phyloP scores from a whole-genome alignment of 2,113 vertebrate species.

The Ammospiza nelsoni region DNA sequence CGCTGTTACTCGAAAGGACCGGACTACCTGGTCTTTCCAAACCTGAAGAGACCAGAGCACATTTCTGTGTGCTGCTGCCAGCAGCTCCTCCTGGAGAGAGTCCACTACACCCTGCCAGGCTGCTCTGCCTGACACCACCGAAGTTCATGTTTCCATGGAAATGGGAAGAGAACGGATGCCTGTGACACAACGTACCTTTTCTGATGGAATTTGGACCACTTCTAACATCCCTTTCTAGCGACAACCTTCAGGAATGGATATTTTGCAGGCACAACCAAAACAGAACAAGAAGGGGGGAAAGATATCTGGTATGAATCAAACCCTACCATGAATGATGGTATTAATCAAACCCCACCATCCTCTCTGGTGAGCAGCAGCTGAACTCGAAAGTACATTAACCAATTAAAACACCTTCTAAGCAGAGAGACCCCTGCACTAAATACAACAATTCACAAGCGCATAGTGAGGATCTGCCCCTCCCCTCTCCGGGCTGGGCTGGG shows the following conservation, averaged over 20 bases:
- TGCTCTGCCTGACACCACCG: neutral
- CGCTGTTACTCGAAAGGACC: neutral
- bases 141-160: slow-evolving; percentile 58
- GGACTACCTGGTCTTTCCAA: neutral
- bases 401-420: neutral
- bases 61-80: neutral
- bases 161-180: slow-evolving; percentile 6
- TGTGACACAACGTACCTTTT: neutral
- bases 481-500: fast-evolving
- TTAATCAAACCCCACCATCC: neutral
- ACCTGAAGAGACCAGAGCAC: neutral
- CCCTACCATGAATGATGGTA: neutral
- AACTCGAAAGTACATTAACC: neutral
- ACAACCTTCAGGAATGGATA: neutral
- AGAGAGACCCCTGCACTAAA: neutral
- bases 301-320: neutral
- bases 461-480: neutral
- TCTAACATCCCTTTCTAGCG: neutral
- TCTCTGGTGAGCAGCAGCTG: neutral
- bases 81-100: neutral
- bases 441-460: neutral
- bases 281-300: neutral
- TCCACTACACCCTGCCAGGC: neutral
- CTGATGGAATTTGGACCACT: neutral
- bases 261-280: neutral